Conservation (phyloP, 2,113 vertebrate genomes). For the Illadopsis cleaveri region DNA sequence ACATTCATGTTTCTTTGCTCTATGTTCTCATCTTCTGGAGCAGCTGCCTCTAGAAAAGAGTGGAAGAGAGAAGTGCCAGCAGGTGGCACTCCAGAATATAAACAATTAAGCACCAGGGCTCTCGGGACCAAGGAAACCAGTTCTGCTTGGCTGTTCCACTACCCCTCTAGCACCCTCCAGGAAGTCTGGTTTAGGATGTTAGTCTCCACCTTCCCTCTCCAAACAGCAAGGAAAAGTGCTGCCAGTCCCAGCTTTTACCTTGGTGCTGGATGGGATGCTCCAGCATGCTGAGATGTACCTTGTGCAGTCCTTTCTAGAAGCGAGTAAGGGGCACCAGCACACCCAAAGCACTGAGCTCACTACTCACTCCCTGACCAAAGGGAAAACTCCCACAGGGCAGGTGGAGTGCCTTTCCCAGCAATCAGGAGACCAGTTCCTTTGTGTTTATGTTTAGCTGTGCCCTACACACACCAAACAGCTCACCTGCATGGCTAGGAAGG, state of each 20-base stretch:
- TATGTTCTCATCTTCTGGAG: neutral
- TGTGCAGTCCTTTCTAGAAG: neutral
- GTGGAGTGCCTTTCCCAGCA: fast-evolving
- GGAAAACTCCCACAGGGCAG: neutral
- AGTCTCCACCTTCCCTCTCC: fast-evolving
- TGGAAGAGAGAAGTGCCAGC: neutral
- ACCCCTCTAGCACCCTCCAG: neutral
- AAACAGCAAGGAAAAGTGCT: neutral
- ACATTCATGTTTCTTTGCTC: neutral
- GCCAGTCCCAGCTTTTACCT: neutral
- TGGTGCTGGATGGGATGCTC: neutral
- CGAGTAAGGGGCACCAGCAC: neutral
- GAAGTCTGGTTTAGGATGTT: neutral
- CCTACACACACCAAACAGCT: neutral
- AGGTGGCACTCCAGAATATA: slow-evolving; percentile 41
- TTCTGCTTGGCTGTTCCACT: neutral
- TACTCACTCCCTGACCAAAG: neutral
- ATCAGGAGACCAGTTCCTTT: neutral
- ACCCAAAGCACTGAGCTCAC: neutral
- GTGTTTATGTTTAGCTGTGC: neutral
- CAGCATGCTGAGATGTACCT: neutral
- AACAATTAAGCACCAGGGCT: neutral
- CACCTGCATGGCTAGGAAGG: neutral
- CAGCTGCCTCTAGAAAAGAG: neutral
- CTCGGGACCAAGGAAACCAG: neutral